Percentiles rank a stretch among this genome's conserved stretches.
Conservation (phyloP, 2,888 invertebrate species). For the Xestoiulus laeticollis region DNA sequence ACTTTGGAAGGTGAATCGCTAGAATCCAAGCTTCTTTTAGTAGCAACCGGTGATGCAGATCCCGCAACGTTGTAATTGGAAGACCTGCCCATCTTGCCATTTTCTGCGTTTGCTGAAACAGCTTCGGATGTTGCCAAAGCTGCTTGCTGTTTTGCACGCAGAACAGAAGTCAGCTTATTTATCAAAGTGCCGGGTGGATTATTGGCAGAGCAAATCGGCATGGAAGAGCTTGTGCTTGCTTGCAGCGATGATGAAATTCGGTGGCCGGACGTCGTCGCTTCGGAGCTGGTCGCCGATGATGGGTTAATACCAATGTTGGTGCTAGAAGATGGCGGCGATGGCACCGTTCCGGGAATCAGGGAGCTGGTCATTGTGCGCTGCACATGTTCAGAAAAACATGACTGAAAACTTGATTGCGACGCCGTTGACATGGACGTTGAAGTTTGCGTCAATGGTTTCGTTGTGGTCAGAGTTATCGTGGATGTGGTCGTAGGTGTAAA, state of each 20-base stretch:
- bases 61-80: neutral
- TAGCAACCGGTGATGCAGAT: neutral
- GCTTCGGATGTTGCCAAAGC: neutral
- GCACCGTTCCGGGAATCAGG: neutral
- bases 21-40: neutral
- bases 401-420: slow-evolving; percentile 43
- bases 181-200: neutral
- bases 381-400: slow-evolving; percentile 49
- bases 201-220: neutral
- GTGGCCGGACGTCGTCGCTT: neutral
- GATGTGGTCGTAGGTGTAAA: neutral
- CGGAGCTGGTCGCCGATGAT: neutral
- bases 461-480: slow-evolving; percentile 19
- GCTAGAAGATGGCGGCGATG: neutral
- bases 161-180: slow-evolving; percentile 17
- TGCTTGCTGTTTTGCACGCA: neutral
- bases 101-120: neutral
- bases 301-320: no score
- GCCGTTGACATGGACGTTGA: slow-evolving; percentile 37
- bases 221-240: neutral
- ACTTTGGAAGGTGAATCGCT: neutral
- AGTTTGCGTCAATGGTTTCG: neutral
- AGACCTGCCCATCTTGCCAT: neutral
- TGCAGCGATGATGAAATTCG: slow-evolving; percentile 19
- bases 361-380: slow-evolving; percentile 35